Evolutionary conservation across 2,797 vertebrate species (phyloP), one percentile per base, ranked within the genome.

Genomic region (Protosalanx chinensis): DNA sequence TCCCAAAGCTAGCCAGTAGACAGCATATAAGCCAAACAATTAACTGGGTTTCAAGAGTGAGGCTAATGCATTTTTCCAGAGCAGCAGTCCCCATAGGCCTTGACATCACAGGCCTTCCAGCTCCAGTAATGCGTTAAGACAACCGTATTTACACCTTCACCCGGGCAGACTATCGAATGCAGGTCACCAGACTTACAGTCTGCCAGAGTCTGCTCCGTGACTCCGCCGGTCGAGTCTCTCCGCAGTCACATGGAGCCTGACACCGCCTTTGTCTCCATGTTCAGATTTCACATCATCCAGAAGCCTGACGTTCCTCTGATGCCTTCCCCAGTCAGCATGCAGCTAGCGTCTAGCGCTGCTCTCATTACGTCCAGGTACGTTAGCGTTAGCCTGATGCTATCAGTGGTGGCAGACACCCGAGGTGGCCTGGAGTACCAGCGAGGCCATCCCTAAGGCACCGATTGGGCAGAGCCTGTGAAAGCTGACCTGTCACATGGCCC

Each of bases 301-400:
- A 46, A n/a, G 20, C 41, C 37, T 13, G 20, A 23, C 12, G 20
- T 37, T 37, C 32, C 33, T 64, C 61, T 15, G 12, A 32, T 41
- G 35, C 37, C 35, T n/a, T 64, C 33, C 12, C 63, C 2, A 4
- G 63, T 13, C 8, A 6, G 51, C 37, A 65, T 49, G 64, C 8
- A 41, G 13, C 41, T 27, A 20, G 20, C 35, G 20, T 29, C 35
- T 13, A 46, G 33, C 37, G 3, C 41, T 46, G 64, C 33, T 23
- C 37, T 20, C 64, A 46, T 65, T 65, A 41, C 23, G 35, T 65
- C 37, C 64, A 65, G 64, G 64, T 65, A 27, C 20, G n/a, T 65
- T 65, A 65, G 8, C 64, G 12, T 65, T 41, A 23, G 18, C 64
- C 37, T 65, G 64, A 23, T 18, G 12, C 33, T 65, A 65, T 46